phyloP scores from a whole-genome alignment of 2,888 invertebrate genomes.

The Ichneumoninae sp. region DNA sequence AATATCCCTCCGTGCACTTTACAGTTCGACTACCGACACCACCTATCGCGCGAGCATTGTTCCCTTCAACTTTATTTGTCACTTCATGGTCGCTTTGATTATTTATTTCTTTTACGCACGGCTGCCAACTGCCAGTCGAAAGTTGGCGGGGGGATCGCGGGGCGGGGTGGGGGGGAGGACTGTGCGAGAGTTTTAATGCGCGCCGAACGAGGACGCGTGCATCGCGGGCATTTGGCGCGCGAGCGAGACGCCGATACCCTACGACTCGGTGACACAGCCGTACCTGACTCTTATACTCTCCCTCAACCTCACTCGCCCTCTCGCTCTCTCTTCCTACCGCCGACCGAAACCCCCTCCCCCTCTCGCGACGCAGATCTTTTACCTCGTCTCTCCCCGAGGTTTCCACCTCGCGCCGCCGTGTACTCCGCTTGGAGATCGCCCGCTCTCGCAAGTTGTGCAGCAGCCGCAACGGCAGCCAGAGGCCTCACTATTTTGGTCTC shows the following conservation, averaged over 20 bases:
- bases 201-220: slow-evolving; percentile 62
- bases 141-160: slow-evolving; percentile 65
- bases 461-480: slow-evolving; percentile 60
- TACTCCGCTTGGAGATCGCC: slow-evolving; percentile 46
- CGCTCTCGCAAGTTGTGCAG: slow-evolving; percentile 64
- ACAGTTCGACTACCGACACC: slow-evolving; percentile 51
- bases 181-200: slow-evolving; percentile 73
- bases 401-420: slow-evolving; percentile 47
- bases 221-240: slow-evolving; percentile 27
- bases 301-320: slow-evolving; percentile 67
- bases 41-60: slow-evolving; percentile 79
- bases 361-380: slow-evolving; percentile 44
- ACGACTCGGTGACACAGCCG: slow-evolving; percentile 65
- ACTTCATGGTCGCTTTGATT: slow-evolving; percentile 84
- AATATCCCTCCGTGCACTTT: background rate
- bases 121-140: slow-evolving; percentile 81
- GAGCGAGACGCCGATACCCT: slow-evolving; percentile 21
- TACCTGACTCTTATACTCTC: slow-evolving; percentile 70
- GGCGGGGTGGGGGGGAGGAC: slow-evolving; percentile 9
- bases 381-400: slow-evolving; percentile 49
- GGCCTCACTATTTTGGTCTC: slow-evolving; percentile 69
- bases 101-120: slow-evolving; percentile 84
- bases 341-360: slow-evolving; percentile 14
- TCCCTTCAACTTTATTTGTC: slow-evolving; percentile 83
- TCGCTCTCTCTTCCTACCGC: background rate